These are phyloP conservation scores for Eustalomyia histrio DNA, from an alignment of 2,888 invertebrate genomes.

Conservation along the genomic window DNA sequence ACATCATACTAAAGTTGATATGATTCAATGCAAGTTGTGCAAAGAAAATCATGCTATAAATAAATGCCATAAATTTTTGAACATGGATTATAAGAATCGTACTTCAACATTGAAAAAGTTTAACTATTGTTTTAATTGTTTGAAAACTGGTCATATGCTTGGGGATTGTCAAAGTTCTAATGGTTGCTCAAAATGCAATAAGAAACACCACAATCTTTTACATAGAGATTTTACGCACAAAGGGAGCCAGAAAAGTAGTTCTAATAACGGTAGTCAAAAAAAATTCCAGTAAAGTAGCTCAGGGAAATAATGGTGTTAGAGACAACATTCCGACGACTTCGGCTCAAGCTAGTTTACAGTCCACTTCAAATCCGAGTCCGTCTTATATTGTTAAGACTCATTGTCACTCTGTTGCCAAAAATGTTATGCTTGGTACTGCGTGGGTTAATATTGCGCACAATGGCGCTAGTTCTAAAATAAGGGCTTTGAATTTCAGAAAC, in stretches of 20 bases:
- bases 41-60: slow-evolving; percentile 7
- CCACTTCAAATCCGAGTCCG: background rate
- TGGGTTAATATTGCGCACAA: background rate
- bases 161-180: background rate
- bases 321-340: background rate
- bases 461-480: background rate
- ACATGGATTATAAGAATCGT: slow-evolving; percentile 2
- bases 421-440: background rate
- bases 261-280: no score
- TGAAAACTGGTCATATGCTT: background rate
- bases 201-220: slow-evolving; percentile 8
- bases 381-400: background rate
- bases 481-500: background rate
- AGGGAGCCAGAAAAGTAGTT: no score
- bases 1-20: slow-evolving; percentile 9
- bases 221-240: background rate
- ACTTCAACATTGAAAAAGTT: background rate
- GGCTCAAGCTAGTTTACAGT: background rate
- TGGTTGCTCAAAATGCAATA: slow-evolving; percentile 2
- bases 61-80: slow-evolving; percentile 5
- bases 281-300: background rate
- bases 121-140: slow-evolving; percentile 15
- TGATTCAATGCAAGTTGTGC: background rate
- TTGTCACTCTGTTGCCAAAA: background rate
- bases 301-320: no score